Percentiles rank a stretch among this genome's conserved stretches.
Evolutionary conservation across 2,888 invertebrate genomes (phyloP).

Genomic region (Cataglyphis cursor): DNA sequence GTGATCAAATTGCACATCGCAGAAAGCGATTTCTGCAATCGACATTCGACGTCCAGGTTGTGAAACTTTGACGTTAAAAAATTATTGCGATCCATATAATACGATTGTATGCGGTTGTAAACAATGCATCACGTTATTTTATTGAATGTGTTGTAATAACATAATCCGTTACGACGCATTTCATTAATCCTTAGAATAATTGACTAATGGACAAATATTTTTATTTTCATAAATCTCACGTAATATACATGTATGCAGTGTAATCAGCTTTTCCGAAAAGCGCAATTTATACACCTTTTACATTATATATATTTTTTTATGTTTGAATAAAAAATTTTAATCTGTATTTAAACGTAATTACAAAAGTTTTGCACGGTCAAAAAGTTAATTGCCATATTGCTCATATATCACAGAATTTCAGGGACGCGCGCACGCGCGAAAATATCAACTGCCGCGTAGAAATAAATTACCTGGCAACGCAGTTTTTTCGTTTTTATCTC

Average conservation of each 20-base stretch:
- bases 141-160: not conserved
- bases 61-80: constrained; percentile 34
- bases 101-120: constrained; percentile 1
- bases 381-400: constrained; percentile 36
- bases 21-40: constrained; percentile 43
- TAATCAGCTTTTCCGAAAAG: not conserved
- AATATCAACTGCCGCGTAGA: constrained; percentile 40
- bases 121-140: constrained; percentile 2
- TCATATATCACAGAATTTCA: constrained; percentile 11
- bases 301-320: not conserved
- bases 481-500: constrained; percentile 54
- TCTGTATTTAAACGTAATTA: not conserved
- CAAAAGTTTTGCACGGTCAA: not conserved
- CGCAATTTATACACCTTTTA: not conserved
- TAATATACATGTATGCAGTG: not conserved
- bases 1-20: constrained; percentile 46
- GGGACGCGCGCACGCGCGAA: constrained; percentile 20
- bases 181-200: constrained; percentile 31
- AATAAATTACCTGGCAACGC: constrained; percentile 46
- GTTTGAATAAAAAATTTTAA: not conserved
- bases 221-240: constrained; percentile 1
- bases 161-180: constrained; percentile 15
- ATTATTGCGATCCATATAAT: constrained; percentile 28
- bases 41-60: constrained; percentile 17
- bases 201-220: constrained; percentile 4